phyloP scores from a whole-genome alignment of 2,888 invertebrate genomes.

The Unio delphinus region DNA sequence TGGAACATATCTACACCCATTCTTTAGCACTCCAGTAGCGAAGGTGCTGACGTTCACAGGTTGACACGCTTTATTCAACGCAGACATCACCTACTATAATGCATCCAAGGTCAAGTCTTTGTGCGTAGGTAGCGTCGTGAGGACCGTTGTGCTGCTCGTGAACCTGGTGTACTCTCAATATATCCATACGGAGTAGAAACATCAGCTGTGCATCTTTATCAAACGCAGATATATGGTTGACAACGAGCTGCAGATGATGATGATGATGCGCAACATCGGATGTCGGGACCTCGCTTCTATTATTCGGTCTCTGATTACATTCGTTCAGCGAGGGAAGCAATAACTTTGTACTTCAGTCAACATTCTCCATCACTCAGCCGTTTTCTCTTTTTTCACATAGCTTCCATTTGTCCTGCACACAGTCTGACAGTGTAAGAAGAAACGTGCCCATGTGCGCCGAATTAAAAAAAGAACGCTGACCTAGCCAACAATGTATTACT shows the following conservation, averaged over 20 bases:
- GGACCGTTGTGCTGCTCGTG: conserved; percentile 6
- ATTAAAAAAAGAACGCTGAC: conserved; percentile 7
- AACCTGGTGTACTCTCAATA: conserved; percentile 7
- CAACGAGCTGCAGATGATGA: conserved; percentile 11
- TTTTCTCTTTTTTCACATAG: conserved; percentile 9
- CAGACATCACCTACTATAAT: conserved; percentile 19
- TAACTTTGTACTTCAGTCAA: conserved; percentile 13
- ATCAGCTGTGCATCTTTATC: conserved; percentile 5
- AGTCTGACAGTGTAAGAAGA: conserved; percentile 7
- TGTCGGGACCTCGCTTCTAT: conserved; percentile 19
- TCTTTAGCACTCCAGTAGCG: conserved; percentile 11
- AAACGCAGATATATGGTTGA: neutral
- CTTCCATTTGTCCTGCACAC: conserved; percentile 10
- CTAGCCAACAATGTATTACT: conserved; percentile 13
- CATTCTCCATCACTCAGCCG: conserved; percentile 16
- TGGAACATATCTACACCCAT: conserved; percentile 9
- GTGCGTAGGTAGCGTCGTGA: conserved; percentile 7
- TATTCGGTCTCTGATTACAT: conserved; percentile 18
- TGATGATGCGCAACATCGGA: conserved; percentile 9
- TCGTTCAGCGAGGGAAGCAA: conserved; percentile 18
- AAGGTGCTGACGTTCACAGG: conserved; percentile 3
- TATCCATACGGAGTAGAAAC: conserved; percentile 8
- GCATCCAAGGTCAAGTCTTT: conserved; percentile 13
- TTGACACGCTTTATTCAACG: conserved; percentile 7
- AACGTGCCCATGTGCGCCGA: conserved; percentile 1